Evolutionary conservation across 2,888 invertebrate species (phyloP).

Genomic region (Coelinius sp.): DNA sequence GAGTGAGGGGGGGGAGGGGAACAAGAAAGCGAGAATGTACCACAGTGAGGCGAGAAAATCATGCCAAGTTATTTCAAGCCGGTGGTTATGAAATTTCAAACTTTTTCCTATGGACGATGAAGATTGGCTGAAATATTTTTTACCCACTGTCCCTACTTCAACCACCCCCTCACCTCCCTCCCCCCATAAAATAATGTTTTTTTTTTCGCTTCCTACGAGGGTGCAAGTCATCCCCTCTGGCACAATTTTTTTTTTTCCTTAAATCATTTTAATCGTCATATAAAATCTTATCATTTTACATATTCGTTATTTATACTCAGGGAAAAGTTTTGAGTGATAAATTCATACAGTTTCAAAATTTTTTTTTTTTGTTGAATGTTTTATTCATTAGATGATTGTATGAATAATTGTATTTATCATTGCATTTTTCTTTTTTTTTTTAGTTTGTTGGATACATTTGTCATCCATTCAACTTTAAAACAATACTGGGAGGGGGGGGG

Average conservation of each 20-base stretch:
- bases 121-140: conserved; percentile 39
- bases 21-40: conserved; percentile 15
- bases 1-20: neutral
- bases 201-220: neutral
- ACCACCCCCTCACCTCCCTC: no score
- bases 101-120: conserved; percentile 32
- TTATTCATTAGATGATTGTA: no score
- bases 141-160: conserved; percentile 22
- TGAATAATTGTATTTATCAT: neutral
- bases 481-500: neutral
- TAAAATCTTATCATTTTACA: neutral
- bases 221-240: neutral
- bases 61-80: conserved; percentile 26
- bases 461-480: conserved; percentile 14
- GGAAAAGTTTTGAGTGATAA: neutral
- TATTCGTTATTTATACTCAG: neutral
- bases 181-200: neutral
- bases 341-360: no score
- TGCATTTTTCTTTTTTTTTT: neutral
- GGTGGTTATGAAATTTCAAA: conserved; percentile 38
- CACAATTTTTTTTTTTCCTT: neutral
- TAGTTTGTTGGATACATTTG: neutral
- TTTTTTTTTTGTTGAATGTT: no score
- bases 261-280: neutral
- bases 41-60: conserved; percentile 15